Evolutionary conservation across 2,888 invertebrate genomes (phyloP), one percentile per base, ranked within the genome.

Genomic region (Chamaedrilus cognettii): DNA sequence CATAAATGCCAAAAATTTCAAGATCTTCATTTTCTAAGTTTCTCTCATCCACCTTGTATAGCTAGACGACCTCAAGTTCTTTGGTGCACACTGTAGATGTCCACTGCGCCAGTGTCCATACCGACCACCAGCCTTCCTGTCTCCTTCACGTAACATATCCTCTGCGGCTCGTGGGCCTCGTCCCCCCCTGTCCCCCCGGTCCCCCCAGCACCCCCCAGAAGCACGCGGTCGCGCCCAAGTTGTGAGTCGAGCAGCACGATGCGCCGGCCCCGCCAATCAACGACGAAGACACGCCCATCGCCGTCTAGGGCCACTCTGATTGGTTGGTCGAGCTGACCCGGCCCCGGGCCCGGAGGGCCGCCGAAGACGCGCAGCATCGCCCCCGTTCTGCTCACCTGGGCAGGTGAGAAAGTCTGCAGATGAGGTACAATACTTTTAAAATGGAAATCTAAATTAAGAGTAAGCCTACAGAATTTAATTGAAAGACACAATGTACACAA

Each of bases 121-220:
- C 32, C 58, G 19, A 58, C 30, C 58, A 58, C 23, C 58, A 58
- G 32, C 58, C 34, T 32, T 2, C 19, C 23, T 30, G 2, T 58
- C 30, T 58, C 58, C 31, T 58, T 58, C 5, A 58, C 58, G 58
- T 58, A 58, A 19, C 58, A 58, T 23, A 58, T 11, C 23, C 58
- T n/a, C 19, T 33, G 31, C n/a, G n/a, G 31, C 32, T 58, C n/a
- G 58, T 32, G 33, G 33, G 34, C 3, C 58, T 34, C 2, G 32
- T 23, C 11, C 2, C n/a, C n/a, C n/a, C n/a, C n/a, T n/a, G n/a
- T n/a, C n/a, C n/a, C n/a, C n/a, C n/a, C n/a, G n/a, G n/a, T 34
- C 1, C 33, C 26, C 11, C 19, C 34, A 19, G 7, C 7, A 26
- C 5, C 34, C 31, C 33, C 34, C 33, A 23, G 31, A n/a, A 19